Evolutionary conservation across 1,140 invertebrate species (phyloP).

Genomic region (Spodoptera litura): DNA sequence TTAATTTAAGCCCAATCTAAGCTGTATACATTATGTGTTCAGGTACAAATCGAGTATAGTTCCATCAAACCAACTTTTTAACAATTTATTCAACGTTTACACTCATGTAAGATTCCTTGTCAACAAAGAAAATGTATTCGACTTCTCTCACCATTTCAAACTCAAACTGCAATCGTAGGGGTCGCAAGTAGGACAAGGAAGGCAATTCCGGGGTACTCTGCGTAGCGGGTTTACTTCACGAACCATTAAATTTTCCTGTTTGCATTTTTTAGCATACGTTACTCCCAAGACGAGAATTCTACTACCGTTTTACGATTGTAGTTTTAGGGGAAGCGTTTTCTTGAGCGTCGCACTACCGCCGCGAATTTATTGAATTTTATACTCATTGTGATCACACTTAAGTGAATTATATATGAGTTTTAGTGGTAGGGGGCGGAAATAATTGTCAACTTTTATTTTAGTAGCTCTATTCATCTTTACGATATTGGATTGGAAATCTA

Average conservation of each 20-base stretch:
- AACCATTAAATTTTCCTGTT: conserved; percentile 85
- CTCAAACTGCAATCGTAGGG: conserved; percentile 48
- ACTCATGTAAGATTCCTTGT: background rate
- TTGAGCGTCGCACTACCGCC: conserved; percentile 33
- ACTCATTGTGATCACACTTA: conserved; percentile 42
- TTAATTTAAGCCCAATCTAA: too few species aligned
- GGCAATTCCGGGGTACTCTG: conserved; percentile 73
- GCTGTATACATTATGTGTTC: too few species aligned
- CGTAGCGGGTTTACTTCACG: conserved; percentile 81
- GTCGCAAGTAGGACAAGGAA: conserved; percentile 59
- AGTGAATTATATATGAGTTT: conserved; percentile 54
- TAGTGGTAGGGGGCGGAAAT: conserved; percentile 26
- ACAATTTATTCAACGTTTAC: background rate
- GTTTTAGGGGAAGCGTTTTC: conserved; percentile 68
- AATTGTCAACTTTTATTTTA: conserved; percentile 26
- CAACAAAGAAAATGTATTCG: background rate
- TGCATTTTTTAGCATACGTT: conserved; percentile 86
- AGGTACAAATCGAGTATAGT: background rate
- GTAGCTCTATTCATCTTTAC: conserved; percentile 2
- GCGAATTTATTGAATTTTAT: conserved; percentile 54
- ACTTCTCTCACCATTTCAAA: background rate
- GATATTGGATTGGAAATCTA: conserved; percentile 7
- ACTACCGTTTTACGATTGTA: conserved; percentile 77
- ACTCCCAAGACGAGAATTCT: conserved; percentile 71
- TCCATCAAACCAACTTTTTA: background rate